Percentiles rank a stretch among this genome's conserved stretches.
Conservation (phyloP, 2,888 invertebrate genomes). For the Thera britannica region DNA sequence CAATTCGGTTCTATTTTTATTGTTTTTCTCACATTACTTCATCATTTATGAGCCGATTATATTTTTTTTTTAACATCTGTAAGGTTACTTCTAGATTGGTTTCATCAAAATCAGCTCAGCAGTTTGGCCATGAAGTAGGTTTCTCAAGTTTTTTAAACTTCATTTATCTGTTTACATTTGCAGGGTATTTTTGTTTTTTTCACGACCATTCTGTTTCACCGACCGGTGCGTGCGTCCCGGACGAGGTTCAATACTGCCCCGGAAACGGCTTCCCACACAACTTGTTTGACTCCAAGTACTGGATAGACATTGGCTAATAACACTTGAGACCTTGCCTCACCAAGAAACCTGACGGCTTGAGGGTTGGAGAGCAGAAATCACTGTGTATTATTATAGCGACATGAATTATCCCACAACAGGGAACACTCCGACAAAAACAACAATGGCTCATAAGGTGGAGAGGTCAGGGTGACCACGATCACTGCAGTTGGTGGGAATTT, state of each 20-base stretch:
- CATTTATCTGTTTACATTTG: too few relatives aligned
- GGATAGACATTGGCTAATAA: conserved; percentile 25
- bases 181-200: too few relatives aligned
- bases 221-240: neutral
- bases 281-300: conserved; percentile 1
- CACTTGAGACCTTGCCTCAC: conserved; percentile 10
- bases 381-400: conserved; percentile 50
- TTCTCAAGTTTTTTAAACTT: too few relatives aligned
- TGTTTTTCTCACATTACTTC: too few relatives aligned
- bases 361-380: conserved; percentile 28
- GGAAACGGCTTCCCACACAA: neutral
- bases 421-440: conserved; percentile 59
- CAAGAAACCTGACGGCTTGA: conserved; percentile 5
- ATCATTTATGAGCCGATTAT: too few relatives aligned
- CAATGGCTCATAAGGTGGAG: conserved; percentile 59
- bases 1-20: too few relatives aligned
- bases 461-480: conserved; percentile 42
- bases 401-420: conserved; percentile 60
- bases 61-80: too few relatives aligned
- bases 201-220: too few relatives aligned
- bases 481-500: conserved; percentile 4
- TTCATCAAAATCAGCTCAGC: too few relatives aligned
- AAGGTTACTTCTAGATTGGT: too few relatives aligned
- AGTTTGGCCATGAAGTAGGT: too few relatives aligned
- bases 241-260: neutral